A percentile compares a stretch with the other conserved stretches of the same genome.
phyloP scores from a whole-genome alignment of 2,888 invertebrate species.

The Sphaerophoria rueppellii region DNA sequence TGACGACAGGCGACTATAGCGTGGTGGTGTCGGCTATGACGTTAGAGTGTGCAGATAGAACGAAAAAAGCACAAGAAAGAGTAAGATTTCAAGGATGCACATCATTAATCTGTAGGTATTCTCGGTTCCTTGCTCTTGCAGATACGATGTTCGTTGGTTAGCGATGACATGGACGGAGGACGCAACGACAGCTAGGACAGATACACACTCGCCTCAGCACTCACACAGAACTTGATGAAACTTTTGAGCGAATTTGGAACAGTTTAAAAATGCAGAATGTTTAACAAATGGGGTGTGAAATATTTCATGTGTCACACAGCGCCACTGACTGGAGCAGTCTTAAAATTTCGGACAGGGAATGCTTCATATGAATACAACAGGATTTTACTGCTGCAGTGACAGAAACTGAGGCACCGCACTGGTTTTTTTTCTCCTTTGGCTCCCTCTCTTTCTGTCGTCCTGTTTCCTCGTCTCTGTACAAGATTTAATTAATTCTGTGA shows the following conservation, averaged over 20 bases:
- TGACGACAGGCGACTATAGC: no score
- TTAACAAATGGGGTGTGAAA: conserved; percentile 52
- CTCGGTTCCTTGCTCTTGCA: conserved; percentile 10
- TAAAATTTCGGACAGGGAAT: conserved; percentile 30
- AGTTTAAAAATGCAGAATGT: conserved; percentile 26
- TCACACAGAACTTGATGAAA: neutral
- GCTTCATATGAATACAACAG: conserved; percentile 47
- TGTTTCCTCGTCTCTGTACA: conserved; percentile 13
- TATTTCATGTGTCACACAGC: conserved; percentile 62
- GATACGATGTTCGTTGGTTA: neutral
- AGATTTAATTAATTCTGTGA: conserved; percentile 69
- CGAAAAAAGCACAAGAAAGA: conserved; percentile 7
- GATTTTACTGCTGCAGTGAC: conserved; percentile 52
- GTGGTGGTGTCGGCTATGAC: no score
- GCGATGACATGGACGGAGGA: neutral
- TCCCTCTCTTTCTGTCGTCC: neutral
- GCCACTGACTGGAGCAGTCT: neutral
- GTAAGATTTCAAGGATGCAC: conserved; percentile 55
- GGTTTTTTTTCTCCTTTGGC: neutral
- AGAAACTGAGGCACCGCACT: conserved; percentile 34
- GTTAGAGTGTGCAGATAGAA: conserved; percentile 2
- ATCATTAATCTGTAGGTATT: conserved; percentile 41
- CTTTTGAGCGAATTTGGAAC: conserved; percentile 3
- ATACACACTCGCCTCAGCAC: neutral
- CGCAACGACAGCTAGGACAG: neutral